Percentiles rank a stretch among this genome's conserved stretches.
Conservation (phyloP, 2,113 vertebrate genomes). For the Dipodomys stephensi region DNA sequence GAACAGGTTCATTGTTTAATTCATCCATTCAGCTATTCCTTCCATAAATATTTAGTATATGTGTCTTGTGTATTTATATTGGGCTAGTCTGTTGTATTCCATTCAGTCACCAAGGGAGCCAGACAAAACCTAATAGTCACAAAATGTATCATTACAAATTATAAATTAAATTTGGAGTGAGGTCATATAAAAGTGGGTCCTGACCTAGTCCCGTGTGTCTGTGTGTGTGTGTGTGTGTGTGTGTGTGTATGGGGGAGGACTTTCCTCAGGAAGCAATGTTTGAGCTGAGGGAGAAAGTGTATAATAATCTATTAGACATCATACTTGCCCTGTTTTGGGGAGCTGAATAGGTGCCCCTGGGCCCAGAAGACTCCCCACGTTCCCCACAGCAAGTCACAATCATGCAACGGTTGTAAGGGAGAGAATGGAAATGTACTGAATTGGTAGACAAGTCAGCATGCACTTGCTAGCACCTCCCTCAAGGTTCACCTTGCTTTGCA, state of each 20-base stretch:
- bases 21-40: not conserved
- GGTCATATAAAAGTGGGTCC: not conserved
- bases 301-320: not conserved
- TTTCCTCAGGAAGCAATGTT: not conserved
- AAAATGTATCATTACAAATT: not conserved
- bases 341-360: conserved; percentile 29
- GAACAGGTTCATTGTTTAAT: not conserved
- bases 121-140: not conserved
- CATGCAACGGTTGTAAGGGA: conserved; percentile 34
- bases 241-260: no score
- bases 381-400: conserved; percentile 43
- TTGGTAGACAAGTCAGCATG: conserved; percentile 24
- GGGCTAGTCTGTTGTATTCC: not conserved
- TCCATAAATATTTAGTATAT: not conserved
- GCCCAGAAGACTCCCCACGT: conserved; percentile 6
- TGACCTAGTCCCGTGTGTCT: not conserved
- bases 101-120: not conserved
- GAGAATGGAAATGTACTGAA: conserved; percentile 55
- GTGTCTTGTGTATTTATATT: not conserved
- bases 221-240: no score
- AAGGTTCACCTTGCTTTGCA: conserved; percentile 54
- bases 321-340: not conserved
- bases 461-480: conserved; percentile 66
- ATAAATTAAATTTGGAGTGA: not conserved
- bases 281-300: not conserved